phyloP scores from a whole-genome alignment of 2,113 vertebrate genomes.

The Microcebus jonahi region DNA sequence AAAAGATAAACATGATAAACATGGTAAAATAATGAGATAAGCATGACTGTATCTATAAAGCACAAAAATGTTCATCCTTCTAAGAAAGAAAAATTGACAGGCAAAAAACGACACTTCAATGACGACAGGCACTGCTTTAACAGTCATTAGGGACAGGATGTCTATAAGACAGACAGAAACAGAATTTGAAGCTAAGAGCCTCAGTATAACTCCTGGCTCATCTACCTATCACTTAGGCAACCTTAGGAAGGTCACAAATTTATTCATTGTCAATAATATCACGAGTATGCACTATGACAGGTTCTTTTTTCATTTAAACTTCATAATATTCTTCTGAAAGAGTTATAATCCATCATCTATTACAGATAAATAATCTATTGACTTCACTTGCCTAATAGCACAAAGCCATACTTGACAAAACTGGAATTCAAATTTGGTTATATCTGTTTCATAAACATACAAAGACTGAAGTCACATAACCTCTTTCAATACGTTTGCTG shows the following conservation, averaged over 20 bases:
- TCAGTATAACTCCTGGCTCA: background rate
- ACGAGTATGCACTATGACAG: rapidly evolving
- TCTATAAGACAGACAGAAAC: background rate
- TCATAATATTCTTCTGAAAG: background rate
- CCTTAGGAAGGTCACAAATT: background rate
- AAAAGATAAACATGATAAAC: background rate
- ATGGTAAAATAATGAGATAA: too few relatives aligned
- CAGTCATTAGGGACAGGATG: background rate
- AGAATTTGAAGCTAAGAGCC: background rate
- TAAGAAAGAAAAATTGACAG: background rate
- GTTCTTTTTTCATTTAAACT: background rate
- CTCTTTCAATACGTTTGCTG: background rate
- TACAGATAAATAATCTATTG: background rate
- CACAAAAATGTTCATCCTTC: background rate
- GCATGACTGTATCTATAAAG: background rate
- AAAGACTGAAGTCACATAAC: background rate
- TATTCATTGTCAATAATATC: rapidly evolving
- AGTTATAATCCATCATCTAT: background rate
- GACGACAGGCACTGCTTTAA: background rate
- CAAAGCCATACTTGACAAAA: background rate
- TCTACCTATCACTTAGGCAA: too few relatives aligned
- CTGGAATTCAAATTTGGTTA: background rate
- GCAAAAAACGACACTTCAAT: background rate
- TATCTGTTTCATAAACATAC: background rate
- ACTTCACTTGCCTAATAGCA: background rate